phyloP scores from a whole-genome alignment of 2,797 vertebrate genomes.

The Fringilla coelebs region DNA sequence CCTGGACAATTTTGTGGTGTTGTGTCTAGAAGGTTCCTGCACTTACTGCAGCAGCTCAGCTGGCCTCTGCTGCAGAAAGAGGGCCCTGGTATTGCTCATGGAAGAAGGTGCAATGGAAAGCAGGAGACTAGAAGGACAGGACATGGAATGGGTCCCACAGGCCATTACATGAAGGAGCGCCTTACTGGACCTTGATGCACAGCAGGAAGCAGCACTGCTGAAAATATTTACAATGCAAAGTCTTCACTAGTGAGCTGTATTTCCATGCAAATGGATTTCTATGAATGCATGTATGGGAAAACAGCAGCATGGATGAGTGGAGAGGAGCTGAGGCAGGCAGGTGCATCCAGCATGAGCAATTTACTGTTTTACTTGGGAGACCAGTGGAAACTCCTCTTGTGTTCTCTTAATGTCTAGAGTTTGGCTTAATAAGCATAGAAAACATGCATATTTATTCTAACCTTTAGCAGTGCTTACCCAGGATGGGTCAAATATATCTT shows the following conservation, averaged over 20 bases:
- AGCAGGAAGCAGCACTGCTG: background rate
- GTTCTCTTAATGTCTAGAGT: background rate
- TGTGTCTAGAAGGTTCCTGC: background rate
- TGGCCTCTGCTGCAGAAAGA: background rate
- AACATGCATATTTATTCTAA: background rate
- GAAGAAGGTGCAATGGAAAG: background rate
- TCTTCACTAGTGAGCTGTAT: background rate
- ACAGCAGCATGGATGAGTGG: background rate
- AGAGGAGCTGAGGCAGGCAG: background rate
- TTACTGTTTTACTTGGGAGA: background rate
- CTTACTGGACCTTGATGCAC: background rate
- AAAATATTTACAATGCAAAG: background rate
- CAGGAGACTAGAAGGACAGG: background rate
- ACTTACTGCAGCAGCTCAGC: background rate
- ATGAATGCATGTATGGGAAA: background rate
- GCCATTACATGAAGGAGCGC: background rate
- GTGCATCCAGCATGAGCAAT: background rate
- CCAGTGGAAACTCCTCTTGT: background rate
- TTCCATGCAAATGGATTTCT: constrained; percentile 11
- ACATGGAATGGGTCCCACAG: accelerated
- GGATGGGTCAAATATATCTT: background rate
- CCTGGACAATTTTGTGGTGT: accelerated
- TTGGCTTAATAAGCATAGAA: background rate
- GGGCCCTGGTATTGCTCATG: background rate
- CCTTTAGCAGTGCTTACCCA: background rate